phyloP scores from a whole-genome alignment of 2,113 vertebrate genomes.

The Hippocampus comes region DNA sequence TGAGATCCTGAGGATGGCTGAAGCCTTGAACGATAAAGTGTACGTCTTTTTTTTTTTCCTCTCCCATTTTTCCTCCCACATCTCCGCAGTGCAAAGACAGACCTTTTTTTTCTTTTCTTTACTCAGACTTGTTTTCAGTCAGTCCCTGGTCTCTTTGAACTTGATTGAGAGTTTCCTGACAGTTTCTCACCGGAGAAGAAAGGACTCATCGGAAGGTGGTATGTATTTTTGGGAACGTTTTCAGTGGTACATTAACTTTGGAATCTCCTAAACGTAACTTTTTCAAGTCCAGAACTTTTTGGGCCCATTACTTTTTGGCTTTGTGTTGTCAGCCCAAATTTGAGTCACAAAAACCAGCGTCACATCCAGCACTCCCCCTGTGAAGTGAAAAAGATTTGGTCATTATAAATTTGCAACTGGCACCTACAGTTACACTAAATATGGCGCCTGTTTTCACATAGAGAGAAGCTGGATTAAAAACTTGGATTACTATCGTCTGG shows the following conservation, averaged over 20 bases:
- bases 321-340: no score
- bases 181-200: constrained; percentile 77
- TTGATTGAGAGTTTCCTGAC: constrained; percentile 91
- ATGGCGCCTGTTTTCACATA: constrained; percentile 41
- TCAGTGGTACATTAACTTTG: no score
- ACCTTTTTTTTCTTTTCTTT: constrained; percentile 35
- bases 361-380: no score
- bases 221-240: constrained; percentile 67
- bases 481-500: constrained; percentile 92
- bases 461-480: constrained; percentile 88
- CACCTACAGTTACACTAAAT: neutral
- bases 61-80: neutral
- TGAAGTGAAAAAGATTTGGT: no score
- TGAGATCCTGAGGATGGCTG: constrained; percentile 89
- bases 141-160: constrained; percentile 90
- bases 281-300: no score
- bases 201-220: constrained; percentile 83
- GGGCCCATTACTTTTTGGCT: no score
- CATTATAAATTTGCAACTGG: no score
- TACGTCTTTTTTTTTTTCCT: constrained; percentile 52
- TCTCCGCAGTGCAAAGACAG: neutral
- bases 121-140: constrained; percentile 92
- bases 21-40: constrained; percentile 93
- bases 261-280: no score
- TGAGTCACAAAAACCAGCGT: no score